phyloP scores from a whole-genome alignment of 2,888 invertebrate species.

The Lathronympha strigana region DNA sequence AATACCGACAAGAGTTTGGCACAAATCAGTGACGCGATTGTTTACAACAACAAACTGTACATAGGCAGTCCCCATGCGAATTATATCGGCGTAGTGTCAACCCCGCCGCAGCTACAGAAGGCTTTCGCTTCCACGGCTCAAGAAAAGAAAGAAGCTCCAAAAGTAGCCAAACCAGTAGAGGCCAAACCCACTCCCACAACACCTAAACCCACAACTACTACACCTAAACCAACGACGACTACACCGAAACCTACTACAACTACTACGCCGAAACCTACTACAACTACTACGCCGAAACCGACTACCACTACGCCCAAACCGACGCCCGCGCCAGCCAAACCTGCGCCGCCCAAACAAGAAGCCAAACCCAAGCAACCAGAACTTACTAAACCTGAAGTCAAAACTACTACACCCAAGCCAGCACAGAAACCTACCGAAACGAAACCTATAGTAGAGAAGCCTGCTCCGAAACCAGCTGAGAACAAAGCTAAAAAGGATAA shows the following conservation, averaged over 20 bases:
- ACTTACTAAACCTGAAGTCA: slow-evolving; percentile 43
- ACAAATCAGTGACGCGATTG: slow-evolving; percentile 86
- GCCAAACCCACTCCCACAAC: slow-evolving; percentile 45
- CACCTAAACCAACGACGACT: slow-evolving; percentile 42
- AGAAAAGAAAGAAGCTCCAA: slow-evolving; percentile 46
- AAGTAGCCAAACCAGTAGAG: slow-evolving; percentile 44
- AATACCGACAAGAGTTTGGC: slow-evolving; percentile 83
- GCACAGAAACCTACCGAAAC: slow-evolving; percentile 46
- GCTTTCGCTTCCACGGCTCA: slow-evolving; percentile 57
- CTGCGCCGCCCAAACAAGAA: slow-evolving; percentile 35
- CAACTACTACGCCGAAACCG: slow-evolving; percentile 43
- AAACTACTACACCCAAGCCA: slow-evolving; percentile 46
- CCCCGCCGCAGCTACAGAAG: slow-evolving; percentile 76
- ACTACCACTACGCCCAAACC: slow-evolving; percentile 45
- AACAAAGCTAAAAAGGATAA: slow-evolving; percentile 43
- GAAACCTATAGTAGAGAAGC: slow-evolving; percentile 43
- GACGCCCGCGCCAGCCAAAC: slow-evolving; percentile 44
- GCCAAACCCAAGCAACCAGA: slow-evolving; percentile 3
- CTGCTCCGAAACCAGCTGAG: slow-evolving; percentile 46
- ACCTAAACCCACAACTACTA: slow-evolving; percentile 44
- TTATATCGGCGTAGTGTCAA: slow-evolving; percentile 86
- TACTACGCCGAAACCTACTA: slow-evolving; percentile 45
- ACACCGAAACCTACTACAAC: slow-evolving; percentile 47
- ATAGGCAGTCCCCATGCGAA: slow-evolving; percentile 87
- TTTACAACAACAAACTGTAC: slow-evolving; percentile 86